phyloP scores from a whole-genome alignment of 1,140 invertebrate species.

The Polypedilum pembai region DNA sequence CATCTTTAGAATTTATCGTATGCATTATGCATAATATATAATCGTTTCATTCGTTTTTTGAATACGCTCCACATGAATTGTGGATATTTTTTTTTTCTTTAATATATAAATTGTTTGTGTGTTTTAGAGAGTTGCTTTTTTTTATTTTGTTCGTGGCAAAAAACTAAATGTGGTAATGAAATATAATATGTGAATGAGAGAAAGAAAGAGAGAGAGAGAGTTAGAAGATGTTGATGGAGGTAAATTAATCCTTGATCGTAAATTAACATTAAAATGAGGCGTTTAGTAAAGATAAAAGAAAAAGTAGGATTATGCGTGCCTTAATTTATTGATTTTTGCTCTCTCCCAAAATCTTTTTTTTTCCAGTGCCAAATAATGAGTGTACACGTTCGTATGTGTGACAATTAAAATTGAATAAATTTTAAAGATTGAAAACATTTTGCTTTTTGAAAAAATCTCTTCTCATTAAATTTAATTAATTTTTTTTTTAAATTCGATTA shows the following conservation, averaged over 20 bases:
- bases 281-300: neutral
- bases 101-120: too few relatives aligned
- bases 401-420: constrained; percentile 6
- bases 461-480: neutral
- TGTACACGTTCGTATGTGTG: neutral
- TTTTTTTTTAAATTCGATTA: constrained; percentile 14
- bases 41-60: constrained; percentile 4
- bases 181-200: too few relatives aligned
- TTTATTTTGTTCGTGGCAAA: too few relatives aligned
- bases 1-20: constrained; percentile 1
- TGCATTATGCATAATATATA: constrained; percentile 7
- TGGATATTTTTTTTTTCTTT: neutral
- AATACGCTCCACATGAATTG: constrained; percentile 11
- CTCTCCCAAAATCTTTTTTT: neutral
- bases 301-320: neutral
- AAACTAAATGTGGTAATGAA: too few relatives aligned
- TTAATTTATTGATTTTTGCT: neutral
- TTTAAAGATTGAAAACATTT: constrained; percentile 14
- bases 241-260: neutral
- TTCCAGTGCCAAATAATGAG: neutral
- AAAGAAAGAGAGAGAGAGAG: too few relatives aligned
- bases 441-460: neutral
- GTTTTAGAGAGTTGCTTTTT: too few relatives aligned
- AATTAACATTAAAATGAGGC: constrained; percentile 6
- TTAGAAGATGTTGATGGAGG: neutral